Conservation (phyloP, 2,113 vertebrate species). For the Engystomops pustulosus region DNA sequence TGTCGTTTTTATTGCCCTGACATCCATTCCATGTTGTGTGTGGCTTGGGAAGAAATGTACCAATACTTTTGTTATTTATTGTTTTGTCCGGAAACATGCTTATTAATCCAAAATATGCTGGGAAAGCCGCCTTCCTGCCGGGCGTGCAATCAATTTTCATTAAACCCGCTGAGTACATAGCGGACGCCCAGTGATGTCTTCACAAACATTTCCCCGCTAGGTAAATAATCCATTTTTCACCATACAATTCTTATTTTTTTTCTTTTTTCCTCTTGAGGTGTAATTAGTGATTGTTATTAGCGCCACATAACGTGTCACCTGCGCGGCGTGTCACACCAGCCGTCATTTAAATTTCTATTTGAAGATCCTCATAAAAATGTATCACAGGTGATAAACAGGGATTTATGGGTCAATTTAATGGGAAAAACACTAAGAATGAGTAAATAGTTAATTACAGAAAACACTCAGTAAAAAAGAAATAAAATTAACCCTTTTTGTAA, state of each 20-base stretch:
- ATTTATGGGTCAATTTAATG: neutral
- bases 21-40: slow-evolving; percentile 47
- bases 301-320: slow-evolving; percentile 5
- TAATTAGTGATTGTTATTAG: slow-evolving; percentile 51
- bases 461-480: too few relatives aligned
- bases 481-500: neutral
- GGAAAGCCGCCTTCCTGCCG: slow-evolving; percentile 56
- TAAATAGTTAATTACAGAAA: neutral
- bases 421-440: neutral
- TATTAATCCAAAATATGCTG: slow-evolving; percentile 64
- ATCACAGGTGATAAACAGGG: neutral
- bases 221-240: slow-evolving; percentile 53
- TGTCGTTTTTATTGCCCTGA: slow-evolving; percentile 62
- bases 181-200: slow-evolving; percentile 38
- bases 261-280: slow-evolving; percentile 9
- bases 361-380: neutral
- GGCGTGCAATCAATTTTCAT: slow-evolving; percentile 66
- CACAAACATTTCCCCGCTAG: slow-evolving; percentile 41
- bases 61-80: slow-evolving; percentile 59
- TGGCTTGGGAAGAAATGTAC: slow-evolving; percentile 55
- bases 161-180: slow-evolving; percentile 54
- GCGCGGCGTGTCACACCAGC: neutral
- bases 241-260: slow-evolving; percentile 14
- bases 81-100: slow-evolving; percentile 62
- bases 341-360: neutral